These are phyloP conservation scores for Cepaea hortensis DNA, from an alignment of 2,888 invertebrate species.

Conservation along the genomic window DNA sequence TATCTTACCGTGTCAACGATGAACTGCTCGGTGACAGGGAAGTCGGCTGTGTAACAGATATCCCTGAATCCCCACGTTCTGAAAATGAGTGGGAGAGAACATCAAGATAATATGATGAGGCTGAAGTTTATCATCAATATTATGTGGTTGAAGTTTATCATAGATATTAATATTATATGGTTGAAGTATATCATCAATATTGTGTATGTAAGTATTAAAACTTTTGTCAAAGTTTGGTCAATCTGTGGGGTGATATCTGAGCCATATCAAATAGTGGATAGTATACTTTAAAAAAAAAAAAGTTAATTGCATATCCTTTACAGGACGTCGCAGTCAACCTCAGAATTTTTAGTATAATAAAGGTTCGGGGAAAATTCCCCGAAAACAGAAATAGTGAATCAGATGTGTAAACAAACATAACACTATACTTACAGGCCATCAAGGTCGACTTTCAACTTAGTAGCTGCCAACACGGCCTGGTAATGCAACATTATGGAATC, in stretches of 20 bases:
- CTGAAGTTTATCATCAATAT: no score
- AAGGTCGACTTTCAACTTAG: constrained; percentile 92
- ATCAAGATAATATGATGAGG: background rate
- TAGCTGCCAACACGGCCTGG: constrained; percentile 85
- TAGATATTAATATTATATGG: no score
- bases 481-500: constrained; percentile 93
- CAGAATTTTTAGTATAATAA: background rate
- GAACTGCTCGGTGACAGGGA: constrained; percentile 91
- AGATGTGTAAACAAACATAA: background rate
- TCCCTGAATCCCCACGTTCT: constrained; percentile 94
- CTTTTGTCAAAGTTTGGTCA: no score
- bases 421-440: constrained; percentile 84
- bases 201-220: no score
- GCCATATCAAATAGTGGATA: no score
- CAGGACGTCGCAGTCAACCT: background rate
- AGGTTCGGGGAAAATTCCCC: background rate
- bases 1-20: constrained; percentile 79
- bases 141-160: no score
- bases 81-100: constrained; percentile 57
- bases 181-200: no score
- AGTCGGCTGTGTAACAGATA: constrained; percentile 94
- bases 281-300: no score
- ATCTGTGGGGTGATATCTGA: no score
- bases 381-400: background rate
- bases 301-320: background rate